Evolutionary conservation across 1,140 invertebrate species (phyloP), one percentile per base, ranked within the genome.

Genomic region (Formica exsecta): DNA sequence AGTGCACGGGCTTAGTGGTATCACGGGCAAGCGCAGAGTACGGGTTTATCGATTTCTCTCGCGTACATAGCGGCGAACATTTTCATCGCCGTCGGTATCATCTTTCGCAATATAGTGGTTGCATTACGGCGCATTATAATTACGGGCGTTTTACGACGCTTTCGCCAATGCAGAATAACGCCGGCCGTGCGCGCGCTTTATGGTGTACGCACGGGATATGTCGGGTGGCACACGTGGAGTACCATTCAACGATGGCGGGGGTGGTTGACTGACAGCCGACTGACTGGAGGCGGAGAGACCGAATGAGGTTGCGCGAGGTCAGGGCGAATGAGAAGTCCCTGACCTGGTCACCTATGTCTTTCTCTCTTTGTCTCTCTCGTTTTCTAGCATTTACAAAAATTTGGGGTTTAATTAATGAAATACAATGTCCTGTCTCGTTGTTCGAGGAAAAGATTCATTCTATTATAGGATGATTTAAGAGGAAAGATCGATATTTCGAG

Each of bases 261-360:
- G 41, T 22, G 29, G 29, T 25, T 71, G 79, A 38, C 51, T 51
- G 48, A 51, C 48, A 51, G 48, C 48, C 71, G 77, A 25, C 22
- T 80, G 51, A 51, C 54, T 36, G 1, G 25, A 66, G 81, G 38
- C 62, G 71, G 57, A 66, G 85, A 76, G 77, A 51, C 65, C 62
- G 75, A 73, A 66, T 57, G 48, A 79, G 73, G 89, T 93, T 92
- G 90, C 90, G 85, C 86, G 91, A 92, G 92, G 91, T 92, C 91
- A 86, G 88, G 90, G 85, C 86, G 88, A 89, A 90, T 89, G 88
- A 90, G 76, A 91, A 93, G 92, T 91, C 92, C 93, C 89, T 93
- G 93, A 93, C 93, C 93, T 92, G 92, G 89, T 93, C 93, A 91
- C 86, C 88, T 87, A 89, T n/a, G n/a, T 83, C 87, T 86, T 62